Evolutionary conservation across 1,140 invertebrate species (phyloP), one percentile per base, ranked within the genome.

Genomic region (Euglossa dilemma): DNA sequence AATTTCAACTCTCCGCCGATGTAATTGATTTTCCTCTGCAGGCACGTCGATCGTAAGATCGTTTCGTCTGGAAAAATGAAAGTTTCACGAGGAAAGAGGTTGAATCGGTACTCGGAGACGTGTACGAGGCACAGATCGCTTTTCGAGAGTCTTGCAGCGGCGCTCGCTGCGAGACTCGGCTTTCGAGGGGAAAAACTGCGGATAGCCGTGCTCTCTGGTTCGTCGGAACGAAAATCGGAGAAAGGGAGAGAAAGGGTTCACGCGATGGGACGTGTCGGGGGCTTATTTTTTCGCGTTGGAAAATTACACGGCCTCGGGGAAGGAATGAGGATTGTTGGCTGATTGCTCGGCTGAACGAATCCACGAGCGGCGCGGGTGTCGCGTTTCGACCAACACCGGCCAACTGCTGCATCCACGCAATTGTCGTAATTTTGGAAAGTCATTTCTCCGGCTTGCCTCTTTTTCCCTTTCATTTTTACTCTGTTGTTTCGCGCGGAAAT

Each of bases 211-310:
- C 36, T 36, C n/a, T n/a, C n/a, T n/a, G n/a, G n/a, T n/a, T n/a
- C 36, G 36, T 64, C 28, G 11, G n/a, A 47, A 36, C 43, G 43
- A 67, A n/a, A 43, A 64, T 3, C 0, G n/a, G 70, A 79, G 54
- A 80, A 85, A 71, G 71, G 78, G 83, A 76, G 23, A 76, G 80
- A 73, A 76, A 81, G 83, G 71, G 36, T 52, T 28, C 20, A 77
- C 50, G 20, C 20, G 14, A 18, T 50, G 59, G n/a, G 28, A 52
- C 50, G 14, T 28, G 16, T 80, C 20, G 54, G 16, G 16, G 12
- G 79, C 59, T 74, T 66, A 74, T 81, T 74, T 54, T 54, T 56
- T 14, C 23, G 9, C 20, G 70, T 45, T 25, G n/a, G 36, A 73
- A n/a, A 73, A 80, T 80, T 64, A 61, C 36, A 56, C 59, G 50